Evolutionary conservation across 2,113 vertebrate genomes (phyloP), one percentile per base, ranked within the genome.

Genomic region (Kryptolebias marmoratus): DNA sequence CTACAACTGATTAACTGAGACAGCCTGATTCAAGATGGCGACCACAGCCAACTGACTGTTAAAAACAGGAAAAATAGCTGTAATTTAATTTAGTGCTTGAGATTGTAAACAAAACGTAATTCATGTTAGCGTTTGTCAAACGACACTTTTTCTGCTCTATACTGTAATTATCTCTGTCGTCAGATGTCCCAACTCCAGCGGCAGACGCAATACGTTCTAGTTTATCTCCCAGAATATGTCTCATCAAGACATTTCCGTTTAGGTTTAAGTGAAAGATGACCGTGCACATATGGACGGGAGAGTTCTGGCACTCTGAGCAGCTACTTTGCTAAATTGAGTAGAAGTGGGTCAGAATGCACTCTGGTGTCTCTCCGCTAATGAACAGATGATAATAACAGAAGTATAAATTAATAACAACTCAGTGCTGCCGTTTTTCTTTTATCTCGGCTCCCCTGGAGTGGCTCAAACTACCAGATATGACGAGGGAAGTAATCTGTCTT

Each of bases 341-440:
- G 69, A 79, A 81, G 71, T 58, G 75, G 69, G 62, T 61, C 64
- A 67, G 42, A 5, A 61, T 54, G 56, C 77, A 45, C 45, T 73
- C 48, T 57, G 45, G 60, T 60, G 47, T 68, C 47, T 42, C 65
- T 68, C 69, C 45, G 11, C 77, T 60, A 69, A 80, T 64, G 70
- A 85, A 10, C 82, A 56, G 59, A 78, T 30, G 30, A 70, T 27
- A 71, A 59, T 60, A 73, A 58, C 67, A 53, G 57, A 76, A 55
- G 60, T 64, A 64, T 73, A 47, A 73, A 82, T 78, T 60, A 80
- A 78, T 73, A 68, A 78, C 68, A 68, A 67, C 54, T 70, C 71
- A 70, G 42, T 16, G 77, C 31, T 27, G 64, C 53, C 39, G 36
- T 13, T 78, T 53, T 67, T 59, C 55, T 61, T 28, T 74, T 54